phyloP scores from a whole-genome alignment of 2,113 vertebrate species.

The Steatornis caripensis region DNA sequence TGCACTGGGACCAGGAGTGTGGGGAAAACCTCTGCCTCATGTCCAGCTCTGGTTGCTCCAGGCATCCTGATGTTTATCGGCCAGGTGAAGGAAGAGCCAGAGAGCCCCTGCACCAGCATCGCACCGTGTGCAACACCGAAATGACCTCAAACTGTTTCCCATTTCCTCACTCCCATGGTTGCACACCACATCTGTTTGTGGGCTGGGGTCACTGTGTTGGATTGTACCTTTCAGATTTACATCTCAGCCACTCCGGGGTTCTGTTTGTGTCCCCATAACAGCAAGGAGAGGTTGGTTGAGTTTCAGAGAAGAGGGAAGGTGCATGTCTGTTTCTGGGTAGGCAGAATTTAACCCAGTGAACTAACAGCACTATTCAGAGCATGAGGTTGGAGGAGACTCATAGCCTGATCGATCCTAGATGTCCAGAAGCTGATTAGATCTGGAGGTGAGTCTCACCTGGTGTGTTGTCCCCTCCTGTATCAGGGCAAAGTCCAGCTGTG shows the following conservation, averaged over 20 bases:
- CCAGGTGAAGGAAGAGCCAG: not conserved
- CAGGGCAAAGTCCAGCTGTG: not conserved
- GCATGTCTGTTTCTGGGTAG: not conserved
- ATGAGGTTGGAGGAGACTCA: not conserved
- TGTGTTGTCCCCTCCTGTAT: not conserved
- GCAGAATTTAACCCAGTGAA: not conserved
- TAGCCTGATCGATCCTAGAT: not conserved
- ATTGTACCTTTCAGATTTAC: not conserved
- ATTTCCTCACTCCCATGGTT: not conserved
- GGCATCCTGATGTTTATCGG: not conserved
- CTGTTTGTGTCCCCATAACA: not conserved
- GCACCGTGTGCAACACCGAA: accelerated
- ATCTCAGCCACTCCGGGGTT: not conserved
- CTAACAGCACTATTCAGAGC: not conserved
- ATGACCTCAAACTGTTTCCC: not conserved
- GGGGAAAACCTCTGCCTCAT: not conserved
- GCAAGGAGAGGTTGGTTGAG: not conserved
- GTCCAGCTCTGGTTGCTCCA: not conserved
- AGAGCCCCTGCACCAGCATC: not conserved
- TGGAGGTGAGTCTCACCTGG: not conserved
- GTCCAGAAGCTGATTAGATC: not conserved
- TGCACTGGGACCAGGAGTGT: not conserved
- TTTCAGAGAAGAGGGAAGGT: not conserved
- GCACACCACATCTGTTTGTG: not conserved
- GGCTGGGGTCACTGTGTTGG: not conserved